phyloP scores from a whole-genome alignment of 2,113 vertebrate species.

The Cyanoderma ruficeps region DNA sequence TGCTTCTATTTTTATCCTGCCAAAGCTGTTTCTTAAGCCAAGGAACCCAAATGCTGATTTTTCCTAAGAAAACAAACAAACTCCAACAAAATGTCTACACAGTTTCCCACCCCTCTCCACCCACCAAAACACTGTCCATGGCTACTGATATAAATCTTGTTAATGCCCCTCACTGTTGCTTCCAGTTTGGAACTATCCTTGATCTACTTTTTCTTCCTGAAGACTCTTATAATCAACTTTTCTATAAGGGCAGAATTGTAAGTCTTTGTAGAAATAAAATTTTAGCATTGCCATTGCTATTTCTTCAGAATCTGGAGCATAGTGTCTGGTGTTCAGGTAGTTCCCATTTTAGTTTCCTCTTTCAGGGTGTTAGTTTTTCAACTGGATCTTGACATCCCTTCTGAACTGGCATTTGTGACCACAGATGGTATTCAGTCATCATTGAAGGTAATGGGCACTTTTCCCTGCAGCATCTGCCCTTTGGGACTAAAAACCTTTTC shows the following conservation, averaged over 20 bases:
- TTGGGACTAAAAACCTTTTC: background rate
- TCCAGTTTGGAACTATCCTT: background rate
- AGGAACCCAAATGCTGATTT: background rate
- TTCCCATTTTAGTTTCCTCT: background rate
- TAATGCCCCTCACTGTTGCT: background rate
- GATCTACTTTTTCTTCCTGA: background rate
- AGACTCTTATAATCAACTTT: background rate
- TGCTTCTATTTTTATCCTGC: background rate
- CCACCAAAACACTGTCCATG: background rate
- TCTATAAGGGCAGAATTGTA: background rate
- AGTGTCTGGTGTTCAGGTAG: background rate
- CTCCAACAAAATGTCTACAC: background rate
- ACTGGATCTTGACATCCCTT: background rate
- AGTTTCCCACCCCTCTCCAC: background rate
- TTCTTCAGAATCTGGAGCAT: background rate
- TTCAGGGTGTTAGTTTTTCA: background rate
- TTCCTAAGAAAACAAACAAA: background rate
- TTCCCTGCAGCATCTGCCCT: background rate
- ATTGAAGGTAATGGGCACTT: background rate
- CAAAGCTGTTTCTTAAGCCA: background rate
- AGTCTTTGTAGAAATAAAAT: background rate
- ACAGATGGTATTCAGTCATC: background rate
- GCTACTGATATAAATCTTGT: background rate
- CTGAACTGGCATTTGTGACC: background rate
- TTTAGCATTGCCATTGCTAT: background rate